Evolutionary conservation across 2,113 vertebrate genomes (phyloP), one percentile per base, ranked within the genome.

Genomic region (Caretta caretta): DNA sequence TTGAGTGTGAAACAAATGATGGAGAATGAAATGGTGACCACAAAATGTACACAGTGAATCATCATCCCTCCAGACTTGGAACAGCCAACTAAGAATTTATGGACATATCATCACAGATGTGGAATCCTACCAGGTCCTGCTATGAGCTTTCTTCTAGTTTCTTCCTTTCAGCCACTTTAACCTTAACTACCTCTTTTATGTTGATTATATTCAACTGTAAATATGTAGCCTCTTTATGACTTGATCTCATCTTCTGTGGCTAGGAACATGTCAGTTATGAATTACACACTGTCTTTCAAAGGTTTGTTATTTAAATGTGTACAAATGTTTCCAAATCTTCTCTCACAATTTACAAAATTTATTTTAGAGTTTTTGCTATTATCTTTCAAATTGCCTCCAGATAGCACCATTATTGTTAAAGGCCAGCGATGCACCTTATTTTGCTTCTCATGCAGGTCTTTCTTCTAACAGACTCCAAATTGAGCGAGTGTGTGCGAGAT

Each of bases 381-480:
- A 54, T 14, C 13, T 93, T 93, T 31, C 54, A 87, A 85, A n/a
- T 8, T 19, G 38, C 82, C 46, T 87, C 50, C 82, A 90, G 80
- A 75, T 19, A 88, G 25, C 2, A 24, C 87, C 24, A 29, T 46
- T 22, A 69, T 75, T 81, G 49, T 75, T 90, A 76, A 92, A 69
- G 81, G 89, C 54, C 48, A 81, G 94, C 31, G 5, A 69, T n/a
- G 17, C 92, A 76, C 5, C 48, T 84, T 80, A 62, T 76, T 95
- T 88, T 93, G 10, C 8, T 69, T n/a, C n/a, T 9, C 50, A 8
- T 0, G 0, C 59, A 35, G 56, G 19, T 7, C 48, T 86, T 92
- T 95, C 69, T 62, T 86, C 89, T 72, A 81, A 19, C 20, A 90
- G 76, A 92, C 83, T 38, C 51, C 86, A 82, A 93, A 89, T 38